These are phyloP conservation scores for Echiichthys vipera DNA, from an alignment of 2,797 vertebrate genomes.

Conservation along the genomic window DNA sequence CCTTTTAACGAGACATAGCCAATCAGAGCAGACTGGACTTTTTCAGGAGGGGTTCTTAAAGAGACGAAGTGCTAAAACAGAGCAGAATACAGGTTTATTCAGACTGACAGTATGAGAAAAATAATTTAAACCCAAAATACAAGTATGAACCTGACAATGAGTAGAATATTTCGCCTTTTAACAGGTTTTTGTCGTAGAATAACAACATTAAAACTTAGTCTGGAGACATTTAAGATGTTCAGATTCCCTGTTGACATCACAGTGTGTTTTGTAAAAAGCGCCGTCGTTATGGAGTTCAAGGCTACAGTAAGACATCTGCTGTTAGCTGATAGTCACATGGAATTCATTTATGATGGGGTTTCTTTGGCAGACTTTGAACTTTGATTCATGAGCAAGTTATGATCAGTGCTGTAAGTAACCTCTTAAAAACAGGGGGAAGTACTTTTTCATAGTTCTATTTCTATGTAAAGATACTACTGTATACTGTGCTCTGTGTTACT, in stretches of 20 bases:
- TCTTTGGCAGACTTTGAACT: slow-evolving; percentile 42
- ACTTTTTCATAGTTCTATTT: not conserved
- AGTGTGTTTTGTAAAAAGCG: not conserved
- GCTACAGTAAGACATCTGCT: not conserved
- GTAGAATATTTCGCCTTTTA: no score
- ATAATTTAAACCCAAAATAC: no score
- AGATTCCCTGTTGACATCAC: not conserved
- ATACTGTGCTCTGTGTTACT: no score
- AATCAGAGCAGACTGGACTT: no score
- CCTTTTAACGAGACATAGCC: no score
- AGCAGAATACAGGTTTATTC: no score
- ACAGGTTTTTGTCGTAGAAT: not conserved
- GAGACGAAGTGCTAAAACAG: no score
- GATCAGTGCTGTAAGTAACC: slow-evolving; percentile 3
- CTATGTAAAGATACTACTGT: no score
- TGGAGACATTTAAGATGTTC: not conserved
- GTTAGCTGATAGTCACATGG: not conserved
- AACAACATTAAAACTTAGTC: not conserved
- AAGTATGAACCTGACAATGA: no score
- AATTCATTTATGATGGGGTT: slow-evolving; percentile 3
- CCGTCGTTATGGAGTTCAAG: not conserved
- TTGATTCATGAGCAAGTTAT: rapidly evolving
- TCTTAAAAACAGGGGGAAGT: slow-evolving; percentile 9
- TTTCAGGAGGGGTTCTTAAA: no score
- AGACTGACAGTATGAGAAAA: no score